Evolutionary conservation across 2,797 vertebrate genomes (phyloP), one percentile per base, ranked within the genome.

Genomic region (Typhlichthys eigenmanni): DNA sequence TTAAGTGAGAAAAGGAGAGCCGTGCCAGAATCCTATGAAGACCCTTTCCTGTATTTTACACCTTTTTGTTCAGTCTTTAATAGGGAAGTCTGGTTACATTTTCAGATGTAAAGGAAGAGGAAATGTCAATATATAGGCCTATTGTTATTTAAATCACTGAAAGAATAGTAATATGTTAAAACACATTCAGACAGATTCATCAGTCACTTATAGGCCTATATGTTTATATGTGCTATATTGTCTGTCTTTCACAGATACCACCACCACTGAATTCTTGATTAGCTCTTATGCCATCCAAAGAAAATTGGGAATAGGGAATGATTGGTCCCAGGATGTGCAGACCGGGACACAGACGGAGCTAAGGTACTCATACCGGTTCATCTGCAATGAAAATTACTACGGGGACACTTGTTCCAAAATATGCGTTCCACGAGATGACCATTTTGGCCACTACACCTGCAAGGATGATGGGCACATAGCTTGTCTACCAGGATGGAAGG

Each of bases 41-140:
- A 92, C 92, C 93, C 92, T 94, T 98, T 97, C 95, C 96, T 97
- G 95, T 93, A 96, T 95, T 96, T 96, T 95, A 96, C 95, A 97
- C 96, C 95, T 97, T 96, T 94, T 80, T 88, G 79, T 95, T 93
- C 88, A 90, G 92, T 91, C 93, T 92, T 93, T 95, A 94, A 91
- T 91, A 92, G 86, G 91, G 88, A 90, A 91, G 94, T 93, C 94
- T 58, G 90, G 91, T 85, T 17, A 93, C 89, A 95, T 93, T 92
- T 93, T 94, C 92, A 77, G 91, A 93, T 93, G 88, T 85, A 92
- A 86, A 92, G 94, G 94, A 95, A 95, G 86, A 90, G 92, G 92
- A 92, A 91, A 93, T 94, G 92, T 92, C 86, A 91, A 84, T 87
- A 64, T 82, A 84, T 87, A 88, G 10, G 45, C 85, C 85, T 85